Evolutionary conservation across 1,140 invertebrate species (phyloP), one percentile per base, ranked within the genome.

Genomic region (Bombus pyrosoma): DNA sequence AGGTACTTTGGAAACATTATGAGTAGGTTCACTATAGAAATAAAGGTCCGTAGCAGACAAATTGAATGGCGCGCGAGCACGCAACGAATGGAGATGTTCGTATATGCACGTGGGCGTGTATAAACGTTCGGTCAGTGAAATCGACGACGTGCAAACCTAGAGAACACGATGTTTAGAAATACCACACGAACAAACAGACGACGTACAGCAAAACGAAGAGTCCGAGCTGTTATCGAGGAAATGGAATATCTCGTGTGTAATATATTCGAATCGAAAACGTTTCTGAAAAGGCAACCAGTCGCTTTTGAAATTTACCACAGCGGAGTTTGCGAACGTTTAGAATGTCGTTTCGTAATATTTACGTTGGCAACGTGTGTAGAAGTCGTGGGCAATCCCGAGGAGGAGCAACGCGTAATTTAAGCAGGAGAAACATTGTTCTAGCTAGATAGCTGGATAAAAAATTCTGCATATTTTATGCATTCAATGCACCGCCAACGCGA

Each of bases 41-140:
- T 84, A 80, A 76, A 59, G 68, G 76, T n/a, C 32, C 28, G 66
- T 3, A 62, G 41, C 64, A 34, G 74, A 79, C 39, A 84, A 72
- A 84, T 80, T 72, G 83, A 84, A 84, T 62, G 83, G 76, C 53
- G 66, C 41, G 37, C n/a, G 68, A 18, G 47, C 83, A 72, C 83
- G 83, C 83, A 84, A 84, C 76, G 76, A 72, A 71, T 47, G 83
- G 76, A 84, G 83, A 84, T 80, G 83, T 79, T 79, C 83, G 83
- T 62, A 47, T 18, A 66, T 62, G 59, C 25, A 62, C 83, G 83
- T 84, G 68, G 76, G 83, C 83, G 83, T 79, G 75, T n/a, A 37
- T 41, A 72, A 72, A 84, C 76, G 47, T 79, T 77, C 82, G n/a
- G 22, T 18, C 81, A 28, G 75, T 12, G 68, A 62, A 72, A 62